Evolutionary conservation across 2,888 invertebrate genomes (phyloP).

Genomic region (Meteorus colon): DNA sequence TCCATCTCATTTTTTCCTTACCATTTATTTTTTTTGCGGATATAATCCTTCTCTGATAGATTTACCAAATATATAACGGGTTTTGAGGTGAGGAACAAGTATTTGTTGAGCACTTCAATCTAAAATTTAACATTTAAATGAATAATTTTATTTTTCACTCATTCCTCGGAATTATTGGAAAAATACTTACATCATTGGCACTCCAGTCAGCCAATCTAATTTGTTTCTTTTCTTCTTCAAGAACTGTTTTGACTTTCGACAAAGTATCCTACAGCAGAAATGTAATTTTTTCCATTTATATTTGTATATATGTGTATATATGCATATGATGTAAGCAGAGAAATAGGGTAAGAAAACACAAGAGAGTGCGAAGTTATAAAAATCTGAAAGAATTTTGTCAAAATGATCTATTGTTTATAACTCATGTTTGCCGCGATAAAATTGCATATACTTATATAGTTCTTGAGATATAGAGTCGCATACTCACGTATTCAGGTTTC

Average conservation of each 20-base stretch:
- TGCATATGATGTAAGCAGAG: no score
- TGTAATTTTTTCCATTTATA: not conserved
- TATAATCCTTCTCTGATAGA: slow-evolving; percentile 97
- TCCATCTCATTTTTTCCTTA: slow-evolving; percentile 70
- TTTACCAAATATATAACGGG: slow-evolving; percentile 98
- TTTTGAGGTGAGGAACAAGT: slow-evolving; percentile 97
- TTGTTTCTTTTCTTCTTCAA: slow-evolving; percentile 93
- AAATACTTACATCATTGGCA: slow-evolving; percentile 86
- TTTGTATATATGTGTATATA: not conserved
- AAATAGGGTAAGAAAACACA: no score
- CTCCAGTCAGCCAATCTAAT: slow-evolving; percentile 96
- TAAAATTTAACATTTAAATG: slow-evolving; percentile 65
- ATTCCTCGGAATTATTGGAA: not conserved
- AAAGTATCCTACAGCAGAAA: slow-evolving; percentile 83
- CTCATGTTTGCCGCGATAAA: not conserved
- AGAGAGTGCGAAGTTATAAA: no score
- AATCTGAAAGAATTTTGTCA: no score
- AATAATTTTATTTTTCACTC: not conserved
- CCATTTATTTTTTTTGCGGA: slow-evolving; percentile 99
- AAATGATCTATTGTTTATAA: not conserved
- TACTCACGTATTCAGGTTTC: slow-evolving; percentile 94
- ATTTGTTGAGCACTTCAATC: slow-evolving; percentile 97
- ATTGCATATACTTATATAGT: not conserved
- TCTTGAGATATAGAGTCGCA: not conserved
- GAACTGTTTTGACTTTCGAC: slow-evolving; percentile 85